A percentile compares a stretch with the other conserved stretches of the same genome.
Evolutionary conservation across 2,113 vertebrate genomes (phyloP).

Genomic region (Arizona elegans): DNA sequence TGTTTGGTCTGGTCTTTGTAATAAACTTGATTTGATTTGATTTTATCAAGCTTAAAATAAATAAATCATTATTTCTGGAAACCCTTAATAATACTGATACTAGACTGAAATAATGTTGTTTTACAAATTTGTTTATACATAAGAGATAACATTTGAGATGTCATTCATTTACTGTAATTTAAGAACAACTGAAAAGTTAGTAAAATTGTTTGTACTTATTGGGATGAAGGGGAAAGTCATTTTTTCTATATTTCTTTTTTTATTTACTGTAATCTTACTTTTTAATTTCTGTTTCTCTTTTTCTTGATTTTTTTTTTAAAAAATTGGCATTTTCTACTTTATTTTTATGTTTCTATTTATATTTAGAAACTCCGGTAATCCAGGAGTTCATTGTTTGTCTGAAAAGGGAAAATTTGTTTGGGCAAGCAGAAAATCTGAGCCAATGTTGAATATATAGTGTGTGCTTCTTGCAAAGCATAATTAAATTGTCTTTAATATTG

Average conservation of each 20-base stretch:
- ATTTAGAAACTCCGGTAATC: not conserved
- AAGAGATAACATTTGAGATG: not conserved
- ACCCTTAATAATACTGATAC: not conserved
- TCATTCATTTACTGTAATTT: not conserved
- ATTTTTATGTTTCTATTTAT: not conserved
- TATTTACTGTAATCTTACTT: not conserved
- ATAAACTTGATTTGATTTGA: not conserved
- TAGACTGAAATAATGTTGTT: not conserved
- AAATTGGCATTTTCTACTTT: not conserved
- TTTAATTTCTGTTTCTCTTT: not conserved
- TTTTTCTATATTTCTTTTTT: not conserved
- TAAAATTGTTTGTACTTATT: not conserved
- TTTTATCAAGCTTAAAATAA: not conserved
- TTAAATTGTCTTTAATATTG: not conserved
- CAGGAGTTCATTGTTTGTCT: not conserved
- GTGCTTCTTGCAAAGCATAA: not conserved
- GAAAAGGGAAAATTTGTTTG: not conserved
- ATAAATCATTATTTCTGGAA: not conserved
- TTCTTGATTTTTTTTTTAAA: not conserved
- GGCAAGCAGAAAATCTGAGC: not conserved
- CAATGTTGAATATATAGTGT: not conserved
- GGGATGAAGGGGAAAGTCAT: not conserved
- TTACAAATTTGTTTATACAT: not conserved
- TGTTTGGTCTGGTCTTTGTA: too few relatives aligned
- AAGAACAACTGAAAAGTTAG: not conserved